A percentile compares a stretch with the other conserved stretches of the same genome.
These are phyloP conservation scores for Psilanteris sp. DNA, from an alignment of 1,140 invertebrate genomes.

Conservation along the genomic window DNA sequence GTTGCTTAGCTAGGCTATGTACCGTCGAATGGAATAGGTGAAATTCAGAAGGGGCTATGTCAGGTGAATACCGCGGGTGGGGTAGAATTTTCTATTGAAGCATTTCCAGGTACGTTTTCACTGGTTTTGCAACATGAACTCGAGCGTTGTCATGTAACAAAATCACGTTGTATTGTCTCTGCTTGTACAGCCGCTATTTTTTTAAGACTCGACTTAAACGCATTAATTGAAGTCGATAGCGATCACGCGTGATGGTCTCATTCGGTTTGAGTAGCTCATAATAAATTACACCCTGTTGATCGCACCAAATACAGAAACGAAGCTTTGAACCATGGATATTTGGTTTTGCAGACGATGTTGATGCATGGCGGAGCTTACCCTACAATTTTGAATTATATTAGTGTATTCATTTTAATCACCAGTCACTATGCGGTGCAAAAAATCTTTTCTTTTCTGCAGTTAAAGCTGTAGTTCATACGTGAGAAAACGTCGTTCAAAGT, in stretches of 20 bases:
- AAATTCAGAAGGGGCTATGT: conserved; percentile 22
- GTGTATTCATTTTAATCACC: too few species aligned
- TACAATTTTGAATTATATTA: too few species aligned
- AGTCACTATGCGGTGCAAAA: too few species aligned
- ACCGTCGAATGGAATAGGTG: conserved; percentile 23
- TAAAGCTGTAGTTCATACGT: not conserved
- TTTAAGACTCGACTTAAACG: too few species aligned
- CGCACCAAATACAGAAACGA: not conserved
- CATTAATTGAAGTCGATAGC: not conserved
- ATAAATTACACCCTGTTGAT: conserved; percentile 3
- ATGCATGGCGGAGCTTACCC: too few species aligned
- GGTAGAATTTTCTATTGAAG: too few species aligned
- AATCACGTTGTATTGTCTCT: too few species aligned
- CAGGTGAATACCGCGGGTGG: not conserved
- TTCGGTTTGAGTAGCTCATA: conserved; percentile 3
- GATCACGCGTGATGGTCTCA: not conserved
- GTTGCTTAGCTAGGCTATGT: conserved; percentile 11
- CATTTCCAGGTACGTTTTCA: too few species aligned
- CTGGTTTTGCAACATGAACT: too few species aligned
- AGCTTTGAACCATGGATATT: not conserved
- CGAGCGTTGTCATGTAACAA: too few species aligned
- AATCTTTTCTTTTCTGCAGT: too few species aligned
- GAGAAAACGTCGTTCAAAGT: not conserved
- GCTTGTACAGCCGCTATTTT: too few species aligned
- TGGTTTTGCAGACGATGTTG: not conserved